These are phyloP conservation scores for Sprattus sprattus DNA, from an alignment of 2,113 vertebrate species.

Conservation along the genomic window DNA sequence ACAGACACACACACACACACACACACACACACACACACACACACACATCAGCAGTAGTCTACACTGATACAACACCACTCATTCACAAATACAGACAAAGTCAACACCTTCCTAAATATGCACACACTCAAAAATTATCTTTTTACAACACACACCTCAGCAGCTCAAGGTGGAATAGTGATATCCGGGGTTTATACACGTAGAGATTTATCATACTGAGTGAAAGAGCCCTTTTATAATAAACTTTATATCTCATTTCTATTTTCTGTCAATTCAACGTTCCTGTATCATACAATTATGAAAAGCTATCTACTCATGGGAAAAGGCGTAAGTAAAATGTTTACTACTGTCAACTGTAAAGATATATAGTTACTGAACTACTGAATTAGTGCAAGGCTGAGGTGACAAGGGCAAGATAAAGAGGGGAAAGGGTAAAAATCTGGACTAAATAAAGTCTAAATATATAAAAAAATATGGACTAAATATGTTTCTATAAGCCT, in stretches of 20 bases:
- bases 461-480: neutral
- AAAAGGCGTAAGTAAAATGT: too few relatives aligned
- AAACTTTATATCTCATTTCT: neutral
- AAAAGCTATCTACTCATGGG: neutral
- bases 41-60: neutral
- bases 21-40: too few relatives aligned
- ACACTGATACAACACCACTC: neutral
- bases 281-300: neutral
- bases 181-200: neutral
- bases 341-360: neutral
- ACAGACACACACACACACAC: neutral
- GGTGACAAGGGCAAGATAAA: too few relatives aligned
- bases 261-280: neutral
- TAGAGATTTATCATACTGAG: neutral
- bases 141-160: too few relatives aligned
- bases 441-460: neutral
- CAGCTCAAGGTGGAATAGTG: neutral
- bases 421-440: neutral
- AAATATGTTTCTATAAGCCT: neutral
- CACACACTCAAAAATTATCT: neutral
- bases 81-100: neutral
- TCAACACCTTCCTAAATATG: neutral
- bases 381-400: neutral
- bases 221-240: neutral
- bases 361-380: neutral